Base-by-base conservation (phyloP, 2,797 vertebrate genomes). In the Phalloptychus januarius region DNA sequence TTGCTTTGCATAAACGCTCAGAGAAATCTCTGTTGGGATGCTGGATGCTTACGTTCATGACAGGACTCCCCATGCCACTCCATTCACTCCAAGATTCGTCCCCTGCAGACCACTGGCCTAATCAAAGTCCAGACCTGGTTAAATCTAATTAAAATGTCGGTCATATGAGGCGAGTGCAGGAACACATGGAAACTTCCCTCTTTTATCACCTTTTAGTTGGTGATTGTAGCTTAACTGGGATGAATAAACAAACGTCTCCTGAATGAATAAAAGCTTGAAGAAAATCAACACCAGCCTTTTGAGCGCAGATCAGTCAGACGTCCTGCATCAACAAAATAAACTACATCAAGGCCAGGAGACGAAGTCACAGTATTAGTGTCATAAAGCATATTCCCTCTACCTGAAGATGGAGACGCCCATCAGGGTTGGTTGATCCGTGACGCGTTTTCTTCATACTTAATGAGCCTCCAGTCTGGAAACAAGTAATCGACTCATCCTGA, bases 401-500 rank as follows among this genome's bases (percentile, higher is more conserved):
- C 45, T 50, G 1, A 73, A 44, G 74, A 87, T 69, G 58, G 28
- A 11, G 11, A n/a, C 71, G 85, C 89, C 83, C 79, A 81, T 92
- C 88, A 89, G 80, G 7, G 25, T 0, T 8, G 28, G 31, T 80
- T 91, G 89, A 92, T 86, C 83, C 83, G 63, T 82, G 79, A 86
- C 85, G 81, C 81, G 81, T 88, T 91, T 89, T 83, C 75, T 79
- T 56, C 2, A 12, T 6, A 81, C 78, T 83, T 91, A 92, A 94
- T 91, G 91, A 91, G 86, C 73, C 87, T n/a, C 73, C 20, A 31
- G 87, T 82, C 84, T 63, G 81, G 82, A 84, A 83, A 90, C 89
- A 89, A 87, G 79, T 78, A 86, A 91, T 93, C 87, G 87, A 89
- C 86, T 90, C 85, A 67, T 88, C 80, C 84, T 77, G 84, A 83